Evolutionary conservation across 1,140 invertebrate genomes (phyloP).

Genomic region (Dinoponera quadriceps): DNA sequence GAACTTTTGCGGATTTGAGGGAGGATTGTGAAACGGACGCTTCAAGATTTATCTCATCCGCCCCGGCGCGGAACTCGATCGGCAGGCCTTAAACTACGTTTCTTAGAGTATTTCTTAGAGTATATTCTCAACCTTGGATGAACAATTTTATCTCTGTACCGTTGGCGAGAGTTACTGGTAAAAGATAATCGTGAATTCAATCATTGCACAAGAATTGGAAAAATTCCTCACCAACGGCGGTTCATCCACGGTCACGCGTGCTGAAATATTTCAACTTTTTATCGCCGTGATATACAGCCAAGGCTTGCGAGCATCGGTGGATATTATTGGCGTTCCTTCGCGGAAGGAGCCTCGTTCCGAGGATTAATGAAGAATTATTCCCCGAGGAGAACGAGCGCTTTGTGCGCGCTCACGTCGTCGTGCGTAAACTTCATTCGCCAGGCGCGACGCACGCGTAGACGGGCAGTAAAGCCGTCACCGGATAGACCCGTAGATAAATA

Average conservation of each 20-base stretch:
- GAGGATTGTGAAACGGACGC: slow-evolving; percentile 18
- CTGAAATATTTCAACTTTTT: slow-evolving; percentile 1
- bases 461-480: slow-evolving; percentile 66
- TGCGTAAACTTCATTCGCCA: slow-evolving; percentile 51
- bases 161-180: too few relatives aligned
- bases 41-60: slow-evolving; percentile 25
- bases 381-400: slow-evolving; percentile 23
- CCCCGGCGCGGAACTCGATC: slow-evolving; percentile 28
- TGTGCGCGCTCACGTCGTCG: slow-evolving; percentile 48
- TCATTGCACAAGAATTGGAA: neutral
- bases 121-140: slow-evolving; percentile 28
- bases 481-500: slow-evolving; percentile 70
- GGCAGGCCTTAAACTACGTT: neutral
- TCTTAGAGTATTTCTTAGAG: neutral
- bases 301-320: slow-evolving; percentile 46
- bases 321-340: slow-evolving; percentile 34
- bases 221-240: neutral
- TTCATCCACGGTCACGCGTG: neutral
- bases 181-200: neutral
- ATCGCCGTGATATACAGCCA: neutral
- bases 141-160: neutral
- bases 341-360: slow-evolving; percentile 18
- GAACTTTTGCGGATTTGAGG: slow-evolving; percentile 40
- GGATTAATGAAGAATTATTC: slow-evolving; percentile 69
- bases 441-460: slow-evolving; percentile 37